These are phyloP conservation scores for Drosophila prolongata DNA, from an alignment of 2,888 invertebrate genomes.

Conservation along the genomic window DNA sequence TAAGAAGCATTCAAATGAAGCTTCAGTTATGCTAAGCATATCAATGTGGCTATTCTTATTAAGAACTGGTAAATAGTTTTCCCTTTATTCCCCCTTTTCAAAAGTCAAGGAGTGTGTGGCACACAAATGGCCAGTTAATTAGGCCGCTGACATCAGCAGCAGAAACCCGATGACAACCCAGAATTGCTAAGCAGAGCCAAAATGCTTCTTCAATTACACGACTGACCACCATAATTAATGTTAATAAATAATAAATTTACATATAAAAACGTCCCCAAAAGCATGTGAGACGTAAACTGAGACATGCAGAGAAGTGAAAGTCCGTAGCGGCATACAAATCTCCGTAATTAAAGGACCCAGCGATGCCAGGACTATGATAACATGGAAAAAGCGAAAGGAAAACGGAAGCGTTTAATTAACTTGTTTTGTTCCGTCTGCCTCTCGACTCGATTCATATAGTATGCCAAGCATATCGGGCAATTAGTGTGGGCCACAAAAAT, in stretches of 20 bases:
- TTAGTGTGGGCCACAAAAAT: conserved; percentile 52
- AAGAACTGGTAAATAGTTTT: neutral
- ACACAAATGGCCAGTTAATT: conserved; percentile 66
- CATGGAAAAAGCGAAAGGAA: conserved; percentile 53
- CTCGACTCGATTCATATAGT: conserved; percentile 56
- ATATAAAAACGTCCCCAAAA: conserved; percentile 52
- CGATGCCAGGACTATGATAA: conserved; percentile 67
- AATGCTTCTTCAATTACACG: conserved; percentile 42
- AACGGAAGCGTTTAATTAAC: conserved; percentile 76
- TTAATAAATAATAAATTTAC: conserved; percentile 79
- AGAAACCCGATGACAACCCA: conserved; percentile 63
- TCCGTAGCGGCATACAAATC: conserved; percentile 72
- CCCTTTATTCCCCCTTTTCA: neutral
- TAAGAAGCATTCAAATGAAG: conserved; percentile 7
- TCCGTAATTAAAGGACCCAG: conserved; percentile 65
- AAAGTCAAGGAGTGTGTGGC: conserved; percentile 12
- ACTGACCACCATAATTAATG: conserved; percentile 75
- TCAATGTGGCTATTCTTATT: neutral
- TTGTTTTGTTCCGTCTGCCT: conserved; percentile 68
- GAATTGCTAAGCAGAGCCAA: conserved; percentile 7
- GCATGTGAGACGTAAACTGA: conserved; percentile 64
- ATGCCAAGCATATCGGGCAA: conserved; percentile 71
- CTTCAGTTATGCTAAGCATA: conserved; percentile 14
- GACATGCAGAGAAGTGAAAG: conserved; percentile 59
- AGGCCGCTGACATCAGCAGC: conserved; percentile 69